Base-by-base conservation (phyloP, 2,113 vertebrate species). In the Zootoca vivipara region DNA sequence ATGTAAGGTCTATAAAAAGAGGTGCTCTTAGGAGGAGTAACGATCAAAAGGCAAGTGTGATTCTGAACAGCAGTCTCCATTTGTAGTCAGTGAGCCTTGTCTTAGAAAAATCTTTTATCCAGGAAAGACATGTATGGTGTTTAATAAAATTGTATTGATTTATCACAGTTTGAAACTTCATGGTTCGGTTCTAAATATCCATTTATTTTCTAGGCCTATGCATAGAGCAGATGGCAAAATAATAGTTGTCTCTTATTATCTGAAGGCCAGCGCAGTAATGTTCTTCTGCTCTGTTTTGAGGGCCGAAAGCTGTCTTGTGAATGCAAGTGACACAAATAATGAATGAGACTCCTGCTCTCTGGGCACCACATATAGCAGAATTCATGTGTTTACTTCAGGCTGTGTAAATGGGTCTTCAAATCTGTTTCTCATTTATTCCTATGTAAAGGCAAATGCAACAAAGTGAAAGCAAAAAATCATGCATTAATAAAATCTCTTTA, bases 241-340 rank as follows among this genome's bases (percentile, higher is more conserved):
- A 89, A 85, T 83, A 91, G 52, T 86, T 80, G 85, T 90, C 93
- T 91, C 35, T 82, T 88, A 78, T 87, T 83, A 83, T 83, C 62
- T 15, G 46, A 78, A 83, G 42, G 87, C 62, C 33, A 82, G 78
- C 74, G 26, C 78, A 64, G 35, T 62, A 38, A 69, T 96, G 91
- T 87, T 94, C 93, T 96, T 96, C 94, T 95, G 94, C 96, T 93
- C 95, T 95, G 94, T 95, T 96, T 96, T 90, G 95, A 94, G 67
- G 92, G 95, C 94, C 96, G 96, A 94, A 94, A 96, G 96, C 96
- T 97, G 93, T 97, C 95, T 96, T 93, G 95, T 96, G 94, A 94
- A 91, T 94, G 88, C 94, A 93, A 93, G 85, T 87, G 95, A 92
- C 92, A 92, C 93, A 96, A 96, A 96, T 96, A 96, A 94, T 95